A percentile compares a stretch with the other conserved stretches of the same genome.
Evolutionary conservation across 2,113 vertebrate genomes (phyloP).

Genomic region (Channa argus): DNA sequence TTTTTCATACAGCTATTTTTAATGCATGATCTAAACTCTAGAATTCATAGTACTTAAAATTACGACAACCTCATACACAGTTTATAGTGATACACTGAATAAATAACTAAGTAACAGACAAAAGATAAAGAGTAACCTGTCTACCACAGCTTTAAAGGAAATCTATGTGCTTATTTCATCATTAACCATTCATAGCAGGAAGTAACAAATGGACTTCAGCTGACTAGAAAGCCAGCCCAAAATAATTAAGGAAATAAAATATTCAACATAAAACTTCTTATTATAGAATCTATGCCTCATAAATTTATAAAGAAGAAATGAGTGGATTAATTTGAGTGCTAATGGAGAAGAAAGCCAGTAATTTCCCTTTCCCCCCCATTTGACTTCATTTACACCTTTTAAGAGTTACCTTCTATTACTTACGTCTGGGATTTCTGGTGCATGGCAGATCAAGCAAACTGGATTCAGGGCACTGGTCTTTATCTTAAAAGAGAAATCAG

Average conservation of each 20-base stretch:
- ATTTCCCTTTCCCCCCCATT: constrained; percentile 50
- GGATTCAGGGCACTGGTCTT: constrained; percentile 21
- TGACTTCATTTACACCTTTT: constrained; percentile 55
- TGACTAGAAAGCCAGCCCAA: constrained; percentile 55
- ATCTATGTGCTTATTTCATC: constrained; percentile 42
- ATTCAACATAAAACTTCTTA: constrained; percentile 79
- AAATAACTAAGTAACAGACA: constrained; percentile 31
- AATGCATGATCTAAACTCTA: no score
- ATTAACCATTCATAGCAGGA: constrained; percentile 58
- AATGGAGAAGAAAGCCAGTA: constrained; percentile 62
- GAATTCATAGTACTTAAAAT: not conserved
- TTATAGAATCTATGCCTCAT: constrained; percentile 76
- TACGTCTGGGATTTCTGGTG: constrained; percentile 41
- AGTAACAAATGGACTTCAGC: constrained; percentile 69
- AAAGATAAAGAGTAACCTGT: constrained; percentile 20
- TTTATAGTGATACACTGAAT: not conserved
- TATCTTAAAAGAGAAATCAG: constrained; percentile 38
- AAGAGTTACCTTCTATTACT: constrained; percentile 48
- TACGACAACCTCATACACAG: not conserved
- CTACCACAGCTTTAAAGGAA: constrained; percentile 25
- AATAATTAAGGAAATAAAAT: constrained; percentile 81
- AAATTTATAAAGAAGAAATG: constrained; percentile 70
- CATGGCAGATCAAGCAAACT: constrained; percentile 22
- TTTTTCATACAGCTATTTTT: no score
- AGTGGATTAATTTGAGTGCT: constrained; percentile 70